Evolutionary conservation across 2,797 vertebrate genomes (phyloP).

Genomic region (Gymnothorax javanicus): DNA sequence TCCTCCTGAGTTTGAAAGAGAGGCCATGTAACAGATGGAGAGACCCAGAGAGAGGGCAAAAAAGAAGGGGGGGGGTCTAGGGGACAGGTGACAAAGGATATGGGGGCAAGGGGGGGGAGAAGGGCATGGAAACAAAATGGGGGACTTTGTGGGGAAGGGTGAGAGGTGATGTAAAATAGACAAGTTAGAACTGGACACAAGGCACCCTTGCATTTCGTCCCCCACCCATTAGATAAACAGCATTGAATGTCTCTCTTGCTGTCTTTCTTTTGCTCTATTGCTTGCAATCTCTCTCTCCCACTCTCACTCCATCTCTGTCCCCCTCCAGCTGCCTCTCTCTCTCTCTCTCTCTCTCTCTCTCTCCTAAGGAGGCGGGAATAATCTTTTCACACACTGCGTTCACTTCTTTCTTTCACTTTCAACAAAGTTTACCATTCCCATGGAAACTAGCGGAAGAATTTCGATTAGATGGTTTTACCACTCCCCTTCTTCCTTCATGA

Average conservation of each 20-base stretch:
- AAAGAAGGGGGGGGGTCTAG: slow-evolving; percentile 45
- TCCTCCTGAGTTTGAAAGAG: slow-evolving; percentile 70
- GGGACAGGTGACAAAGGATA: slow-evolving; percentile 72
- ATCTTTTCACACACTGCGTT: slow-evolving; percentile 54
- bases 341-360: not conserved
- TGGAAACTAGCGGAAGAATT: slow-evolving; percentile 67
- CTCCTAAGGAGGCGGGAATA: slow-evolving; percentile 32
- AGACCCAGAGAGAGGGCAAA: slow-evolving; percentile 51
- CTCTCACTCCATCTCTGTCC: too few relatives aligned
- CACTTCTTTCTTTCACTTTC: slow-evolving; percentile 35
- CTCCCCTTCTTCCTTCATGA: slow-evolving; percentile 66
- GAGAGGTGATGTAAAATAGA: slow-evolving; percentile 35
- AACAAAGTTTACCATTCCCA: slow-evolving; percentile 66
- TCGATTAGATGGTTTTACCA: slow-evolving; percentile 53
- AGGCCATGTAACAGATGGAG: slow-evolving; percentile 73
- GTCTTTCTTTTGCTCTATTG: not conserved
- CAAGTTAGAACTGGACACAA: not conserved
- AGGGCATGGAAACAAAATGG: slow-evolving; percentile 39
- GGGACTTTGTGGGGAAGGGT: slow-evolving; percentile 36
- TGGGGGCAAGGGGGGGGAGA: slow-evolving; percentile 44
- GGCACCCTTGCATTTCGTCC: not conserved
- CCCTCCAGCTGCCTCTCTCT: not conserved
- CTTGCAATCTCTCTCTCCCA: not conserved
- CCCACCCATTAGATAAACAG: slow-evolving; percentile 10
- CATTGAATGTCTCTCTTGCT: slow-evolving; percentile 11